Evolutionary conservation across 2,888 invertebrate genomes (phyloP), one percentile per base, ranked within the genome.

Genomic region (Baccha elongata): DNA sequence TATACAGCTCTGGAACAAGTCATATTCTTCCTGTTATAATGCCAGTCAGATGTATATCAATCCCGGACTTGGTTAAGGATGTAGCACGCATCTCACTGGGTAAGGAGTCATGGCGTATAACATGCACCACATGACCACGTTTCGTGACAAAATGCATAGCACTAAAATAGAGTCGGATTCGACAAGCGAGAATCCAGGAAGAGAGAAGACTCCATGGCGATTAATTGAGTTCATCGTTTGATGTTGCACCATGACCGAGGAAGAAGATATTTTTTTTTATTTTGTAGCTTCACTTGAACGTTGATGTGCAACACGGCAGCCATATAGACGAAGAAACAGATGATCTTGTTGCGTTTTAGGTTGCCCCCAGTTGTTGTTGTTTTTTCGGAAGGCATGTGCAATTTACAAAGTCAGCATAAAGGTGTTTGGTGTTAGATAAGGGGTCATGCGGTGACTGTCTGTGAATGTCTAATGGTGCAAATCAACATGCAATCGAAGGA

Each of bases 141-240:
- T 83, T 83, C 83, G 78, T 83, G 83, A 83, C 83, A 78, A 78
- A 83, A 78, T 73, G 68, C 64, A 78, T 68, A 62, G n/a, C 44
- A 44, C 76, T 48, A 46, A 81, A 75, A 65, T 71, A 55, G 64
- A 48, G 58, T 35, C 17, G 32, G 10, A 50, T 40, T 68, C 19
- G 52, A 23, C 8, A 17, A 15, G 46, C 13, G 60, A 17, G 71
- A 72, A 73, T 78, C 62, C 78, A 83, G 83, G 83, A 83, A 78
- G 83, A 60, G 37, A 42, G 29, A 40, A 58, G 55, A 26, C 69
- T 71, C 19, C 55, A 55, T 68, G 72, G 64, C 72, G 78, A 83
- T 83, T 83, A 83, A 83, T 78, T 83, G 83, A 78, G 78, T 78
- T 83, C 78, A 83, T 73, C 78, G 78, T 73, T 83, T 83, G 78